phyloP scores from a whole-genome alignment of 2,888 invertebrate species.

The Falcaria lacertinaria region DNA sequence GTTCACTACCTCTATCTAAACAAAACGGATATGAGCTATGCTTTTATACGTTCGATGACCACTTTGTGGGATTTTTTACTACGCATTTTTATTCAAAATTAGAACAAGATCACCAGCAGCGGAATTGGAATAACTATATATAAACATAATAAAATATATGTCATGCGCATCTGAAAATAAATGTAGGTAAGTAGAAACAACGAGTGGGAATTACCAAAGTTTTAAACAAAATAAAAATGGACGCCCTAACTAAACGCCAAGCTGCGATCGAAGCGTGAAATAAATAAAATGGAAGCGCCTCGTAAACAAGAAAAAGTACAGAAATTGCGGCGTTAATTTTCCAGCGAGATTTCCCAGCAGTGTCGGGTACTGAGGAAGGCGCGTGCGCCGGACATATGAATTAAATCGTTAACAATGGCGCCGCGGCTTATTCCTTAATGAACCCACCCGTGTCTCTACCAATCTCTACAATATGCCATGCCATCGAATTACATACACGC shows the following conservation, averaged over 20 bases:
- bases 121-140: constrained; percentile 5
- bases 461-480: constrained; percentile 23
- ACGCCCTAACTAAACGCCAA: constrained; percentile 60
- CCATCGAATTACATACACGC: constrained; percentile 25
- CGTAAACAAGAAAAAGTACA: constrained; percentile 59
- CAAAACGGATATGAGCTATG: constrained; percentile 38
- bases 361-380: constrained; percentile 49
- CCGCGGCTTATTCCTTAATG: constrained; percentile 68
- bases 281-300: constrained; percentile 70
- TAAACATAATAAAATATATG: background rate
- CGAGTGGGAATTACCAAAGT: constrained; percentile 40
- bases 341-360: constrained; percentile 76
- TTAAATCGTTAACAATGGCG: constrained; percentile 76
- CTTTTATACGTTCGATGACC: constrained; percentile 38
- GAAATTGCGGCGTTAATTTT: constrained; percentile 76
- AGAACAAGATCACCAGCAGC: constrained; percentile 8
- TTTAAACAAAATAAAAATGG: constrained; percentile 50
- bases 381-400: constrained; percentile 77
- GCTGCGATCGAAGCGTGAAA: constrained; percentile 69
- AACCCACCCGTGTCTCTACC: constrained; percentile 40
- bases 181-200: constrained; percentile 21
- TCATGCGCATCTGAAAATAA: constrained; percentile 10
- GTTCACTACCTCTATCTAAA: constrained; percentile 53
- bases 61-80: constrained; percentile 30
- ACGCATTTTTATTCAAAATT: constrained; percentile 20